phyloP scores from a whole-genome alignment of 2,797 vertebrate genomes.

The Lateolabrax maculatus region DNA sequence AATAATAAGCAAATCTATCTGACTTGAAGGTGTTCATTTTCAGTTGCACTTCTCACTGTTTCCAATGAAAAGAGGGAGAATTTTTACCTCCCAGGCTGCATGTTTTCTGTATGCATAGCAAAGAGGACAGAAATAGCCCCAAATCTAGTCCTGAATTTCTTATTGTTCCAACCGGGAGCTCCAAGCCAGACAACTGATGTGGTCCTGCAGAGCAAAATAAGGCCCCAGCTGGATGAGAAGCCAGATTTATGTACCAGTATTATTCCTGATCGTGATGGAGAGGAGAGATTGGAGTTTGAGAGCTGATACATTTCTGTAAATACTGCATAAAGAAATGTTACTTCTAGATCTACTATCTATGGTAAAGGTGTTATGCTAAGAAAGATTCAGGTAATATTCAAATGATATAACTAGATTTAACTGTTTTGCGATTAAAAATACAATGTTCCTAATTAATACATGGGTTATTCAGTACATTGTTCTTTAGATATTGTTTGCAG shows the following conservation, averaged over 20 bases:
- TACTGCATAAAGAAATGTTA: neutral
- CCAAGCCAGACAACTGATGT: slow-evolving; percentile 51
- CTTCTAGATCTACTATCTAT: neutral
- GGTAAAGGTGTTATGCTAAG: neutral
- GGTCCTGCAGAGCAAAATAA: slow-evolving; percentile 40
- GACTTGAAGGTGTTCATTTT: slow-evolving; percentile 4
- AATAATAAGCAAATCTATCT: no score
- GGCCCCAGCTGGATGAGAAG: slow-evolving; percentile 4
- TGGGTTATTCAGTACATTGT: slow-evolving; percentile 3
- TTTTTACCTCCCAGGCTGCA: slow-evolving; percentile 23
- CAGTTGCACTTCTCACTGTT: slow-evolving; percentile 1
- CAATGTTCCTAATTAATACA: no score
- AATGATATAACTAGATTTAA: neutral
- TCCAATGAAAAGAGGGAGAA: slow-evolving; percentile 12
- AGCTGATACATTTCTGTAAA: slow-evolving; percentile 1
- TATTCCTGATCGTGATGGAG: slow-evolving; percentile 22
- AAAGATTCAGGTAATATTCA: neutral
- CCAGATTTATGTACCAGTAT: slow-evolving; percentile 16
- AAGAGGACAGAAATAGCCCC: slow-evolving; percentile 63
- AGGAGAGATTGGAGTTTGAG: neutral
- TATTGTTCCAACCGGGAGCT: slow-evolving; percentile 47
- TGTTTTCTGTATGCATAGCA: slow-evolving; percentile 48
- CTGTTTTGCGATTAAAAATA: neutral
- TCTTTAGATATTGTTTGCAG: slow-evolving; percentile 17
- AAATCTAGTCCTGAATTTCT: slow-evolving; percentile 47